Evolutionary conservation across 2,888 invertebrate genomes (phyloP).

Genomic region (Microctonus hyperodae): DNA sequence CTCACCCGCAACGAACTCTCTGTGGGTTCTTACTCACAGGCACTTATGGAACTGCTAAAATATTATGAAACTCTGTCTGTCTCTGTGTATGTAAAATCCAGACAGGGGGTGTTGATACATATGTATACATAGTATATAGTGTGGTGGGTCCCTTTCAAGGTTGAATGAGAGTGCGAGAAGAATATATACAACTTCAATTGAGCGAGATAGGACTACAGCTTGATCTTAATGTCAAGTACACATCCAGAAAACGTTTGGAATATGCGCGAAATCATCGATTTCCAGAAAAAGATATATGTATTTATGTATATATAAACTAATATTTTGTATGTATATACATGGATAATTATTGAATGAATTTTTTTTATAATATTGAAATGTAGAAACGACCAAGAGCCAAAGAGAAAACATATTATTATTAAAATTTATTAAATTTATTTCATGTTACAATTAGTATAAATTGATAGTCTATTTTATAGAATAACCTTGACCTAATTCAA

Average conservation of each 20-base stretch:
- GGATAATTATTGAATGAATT: too few relatives aligned
- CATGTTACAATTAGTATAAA: too few relatives aligned
- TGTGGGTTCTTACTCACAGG: conserved; percentile 35
- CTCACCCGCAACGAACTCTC: conserved; percentile 46
- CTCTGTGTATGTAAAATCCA: too few relatives aligned
- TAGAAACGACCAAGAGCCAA: too few relatives aligned
- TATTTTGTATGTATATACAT: too few relatives aligned
- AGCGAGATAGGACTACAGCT: conserved; percentile 16
- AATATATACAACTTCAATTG: neutral
- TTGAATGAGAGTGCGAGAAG: conserved; percentile 41
- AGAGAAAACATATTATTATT: too few relatives aligned
- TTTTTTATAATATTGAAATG: too few relatives aligned
- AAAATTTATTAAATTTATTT: too few relatives aligned
- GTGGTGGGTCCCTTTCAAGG: conserved; percentile 54
- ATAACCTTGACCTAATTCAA: too few relatives aligned
- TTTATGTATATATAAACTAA: neutral
- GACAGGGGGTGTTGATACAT: conserved; percentile 30
- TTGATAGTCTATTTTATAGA: too few relatives aligned
- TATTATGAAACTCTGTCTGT: too few relatives aligned
- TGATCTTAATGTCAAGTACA: conserved; percentile 34
- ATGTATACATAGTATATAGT: too few relatives aligned
- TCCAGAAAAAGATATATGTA: neutral
- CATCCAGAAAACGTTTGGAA: neutral
- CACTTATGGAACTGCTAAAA: neutral
- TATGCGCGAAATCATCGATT: conserved; percentile 23